phyloP scores from a whole-genome alignment of 35 echinoderm and acorn worm genomes.

The Nesometra sesokonis region DNA sequence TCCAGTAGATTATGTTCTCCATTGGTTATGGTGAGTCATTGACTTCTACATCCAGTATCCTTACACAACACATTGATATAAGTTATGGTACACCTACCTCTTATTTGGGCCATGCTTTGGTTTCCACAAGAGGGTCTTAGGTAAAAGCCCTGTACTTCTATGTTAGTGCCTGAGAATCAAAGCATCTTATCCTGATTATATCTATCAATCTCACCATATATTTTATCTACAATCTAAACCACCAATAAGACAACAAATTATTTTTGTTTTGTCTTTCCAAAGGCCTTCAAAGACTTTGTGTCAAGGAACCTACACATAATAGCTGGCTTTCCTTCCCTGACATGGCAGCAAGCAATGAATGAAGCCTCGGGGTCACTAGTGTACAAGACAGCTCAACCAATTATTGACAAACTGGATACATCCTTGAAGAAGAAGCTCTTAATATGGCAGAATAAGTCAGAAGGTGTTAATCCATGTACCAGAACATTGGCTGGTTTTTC shows the following conservation, averaged over 20 bases:
- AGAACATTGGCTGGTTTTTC: conserved; percentile 65
- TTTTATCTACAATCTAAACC: too few species aligned
- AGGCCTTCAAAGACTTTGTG: conserved; percentile 57
- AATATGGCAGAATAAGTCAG: conserved; percentile 70
- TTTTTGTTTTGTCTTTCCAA: neutral
- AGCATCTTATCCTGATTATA: too few species aligned
- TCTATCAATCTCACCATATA: too few species aligned
- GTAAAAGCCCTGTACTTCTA: too few species aligned
- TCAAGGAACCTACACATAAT: conserved; percentile 66
- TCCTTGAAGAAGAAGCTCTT: conserved; percentile 27
- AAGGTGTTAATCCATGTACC: conserved; percentile 44
- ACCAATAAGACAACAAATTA: neutral
- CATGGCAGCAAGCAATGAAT: conserved; percentile 85
- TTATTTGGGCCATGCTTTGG: too few species aligned
- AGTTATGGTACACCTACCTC: too few species aligned
- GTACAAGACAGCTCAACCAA: conserved; percentile 16
- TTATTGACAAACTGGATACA: conserved; percentile 3
- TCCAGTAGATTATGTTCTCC: too few species aligned
- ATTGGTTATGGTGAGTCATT: too few species aligned
- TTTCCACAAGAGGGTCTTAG: too few species aligned
- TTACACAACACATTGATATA: too few species aligned
- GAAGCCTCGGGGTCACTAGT: conserved; percentile 54
- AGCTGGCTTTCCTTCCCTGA: conserved; percentile 43
- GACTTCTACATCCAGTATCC: too few species aligned
- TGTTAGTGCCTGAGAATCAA: too few species aligned